Evolutionary conservation across 1,140 invertebrate species (phyloP).

Genomic region (Drosophila erecta): DNA sequence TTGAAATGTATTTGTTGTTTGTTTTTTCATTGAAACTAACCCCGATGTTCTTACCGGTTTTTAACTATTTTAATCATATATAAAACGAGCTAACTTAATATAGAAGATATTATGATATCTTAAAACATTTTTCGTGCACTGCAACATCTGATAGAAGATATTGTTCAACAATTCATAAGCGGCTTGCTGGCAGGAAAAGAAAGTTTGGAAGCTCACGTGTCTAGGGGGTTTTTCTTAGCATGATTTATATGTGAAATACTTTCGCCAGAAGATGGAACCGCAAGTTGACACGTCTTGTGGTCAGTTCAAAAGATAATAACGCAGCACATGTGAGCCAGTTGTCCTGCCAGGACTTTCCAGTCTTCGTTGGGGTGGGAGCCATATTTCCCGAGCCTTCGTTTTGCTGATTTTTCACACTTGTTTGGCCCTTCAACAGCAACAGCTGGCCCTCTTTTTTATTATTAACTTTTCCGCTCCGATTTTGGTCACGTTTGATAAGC

Average conservation of each 20-base stretch:
- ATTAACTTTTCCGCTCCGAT: constrained; percentile 67
- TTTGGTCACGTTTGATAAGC: constrained; percentile 81
- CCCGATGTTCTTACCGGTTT: too few species aligned
- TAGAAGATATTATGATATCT: too few species aligned
- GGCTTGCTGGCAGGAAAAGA: constrained; percentile 45
- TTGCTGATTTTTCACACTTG: constrained; percentile 75
- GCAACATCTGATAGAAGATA: constrained; percentile 20
- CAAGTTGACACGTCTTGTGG: constrained; percentile 74
- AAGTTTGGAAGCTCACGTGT: constrained; percentile 22
- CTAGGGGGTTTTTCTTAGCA: constrained; percentile 45
- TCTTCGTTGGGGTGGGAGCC: constrained; percentile 15
- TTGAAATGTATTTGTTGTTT: too few species aligned
- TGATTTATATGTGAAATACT: constrained; percentile 64
- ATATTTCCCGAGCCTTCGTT: constrained; percentile 36
- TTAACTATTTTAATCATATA: too few species aligned
- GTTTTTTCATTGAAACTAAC: too few species aligned
- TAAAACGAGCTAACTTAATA: too few species aligned
- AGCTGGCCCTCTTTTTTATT: constrained; percentile 60
- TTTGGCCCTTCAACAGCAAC: constrained; percentile 49
- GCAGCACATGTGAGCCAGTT: constrained; percentile 30
- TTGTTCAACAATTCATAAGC: constrained; percentile 65
- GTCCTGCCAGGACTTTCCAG: constrained; percentile 13
- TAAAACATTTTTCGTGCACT: neutral
- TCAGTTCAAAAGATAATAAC: constrained; percentile 76
- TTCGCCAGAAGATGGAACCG: constrained; percentile 28